Evolutionary conservation across 2,888 invertebrate species (phyloP), one percentile per base, ranked within the genome.

Genomic region (Lepidocyrtinus sp.): DNA sequence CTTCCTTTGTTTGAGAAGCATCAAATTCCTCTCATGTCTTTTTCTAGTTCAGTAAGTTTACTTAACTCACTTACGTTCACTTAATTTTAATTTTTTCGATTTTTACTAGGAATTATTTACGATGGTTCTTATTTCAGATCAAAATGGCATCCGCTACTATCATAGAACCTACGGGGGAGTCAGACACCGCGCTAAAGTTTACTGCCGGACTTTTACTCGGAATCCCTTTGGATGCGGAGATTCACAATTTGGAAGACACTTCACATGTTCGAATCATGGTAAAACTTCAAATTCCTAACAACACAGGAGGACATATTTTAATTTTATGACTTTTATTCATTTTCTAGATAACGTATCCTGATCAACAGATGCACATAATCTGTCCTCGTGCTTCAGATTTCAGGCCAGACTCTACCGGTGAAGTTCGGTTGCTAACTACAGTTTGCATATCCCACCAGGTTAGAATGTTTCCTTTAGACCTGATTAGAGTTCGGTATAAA

Each of bases 181-280:
- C 94, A 15, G 95, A 95, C 86, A 92, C 92, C 69, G 93, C 95
- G 1, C 90, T 96, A 76, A 96, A 97, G 88, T 97, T 98, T 88
- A 96, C 97, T 45, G 97, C 98, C 0, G 98, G 98, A 0, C 91
- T 98, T 1, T 93, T 97, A 68, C 92, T 96, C 81, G 95, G 95
- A 45, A 93, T 98, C 50, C 94, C 94, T 15, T 91, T 98, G 75
- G 95, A 96, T 87, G 97, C 96, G 0, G 95, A 96, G 88, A 91
- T 98, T 83, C 91, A 92, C 84, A 94, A 96, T 89, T 91, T 97
- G 75, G 91, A 92, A 46, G 92, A 94, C 87, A 92, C 94, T 0
- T 90, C 90, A 67, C 92, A 93, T 80, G 90, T 98, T 87, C 91
- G 96, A 82, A 92, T 97, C 83, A 94, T 95, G 90, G 93, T 97